Evolutionary conservation across 2,797 vertebrate genomes (phyloP), one percentile per base, ranked within the genome.

Genomic region (Anguilla megastoma): DNA sequence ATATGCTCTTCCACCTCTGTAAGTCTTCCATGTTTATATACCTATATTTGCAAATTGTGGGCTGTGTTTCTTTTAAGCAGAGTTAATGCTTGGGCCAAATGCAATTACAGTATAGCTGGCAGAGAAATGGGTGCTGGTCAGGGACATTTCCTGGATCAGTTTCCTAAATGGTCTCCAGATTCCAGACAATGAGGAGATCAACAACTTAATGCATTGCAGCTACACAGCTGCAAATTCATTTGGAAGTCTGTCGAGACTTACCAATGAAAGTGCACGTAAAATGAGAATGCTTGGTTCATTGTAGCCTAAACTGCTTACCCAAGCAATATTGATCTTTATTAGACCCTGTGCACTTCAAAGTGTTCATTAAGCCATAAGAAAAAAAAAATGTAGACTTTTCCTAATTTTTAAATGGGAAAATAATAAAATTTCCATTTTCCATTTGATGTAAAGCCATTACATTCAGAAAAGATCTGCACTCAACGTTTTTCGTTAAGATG

Each of bases 131-230:
- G 91, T 91, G 89, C 89, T 87, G 90, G 33, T 90, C 87, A 93
- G 89, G 90, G 91, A 89, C 91, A 90, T 88, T 91, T 92, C 92
- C 85, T 88, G 88, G 93, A 93, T 96, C 90, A 48, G 91, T 96
- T 95, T 93, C 94, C 93, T 94, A 95, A 95, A 95, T 95, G 94
- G 93, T 94, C 94, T 95, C 92, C 93, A 94, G 91, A 95, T 95
- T 91, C 90, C 92, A 95, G 95, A 94, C 95, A 94, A 85, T 85
- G 90, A 91, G 90, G 74, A n/a, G 93, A 94, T 94, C 94, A 94
- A 91, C 93, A 90, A 83, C 90, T 91, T 94, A 94, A 95, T 95
- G 94, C 87, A 85, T 88, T 88, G 83, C 87, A n/a, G 80, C 30
- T 85, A 84, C 63, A 85, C 84, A 85, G 84, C 69, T 88, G 84